These are phyloP conservation scores for Athene cunicularia DNA, from an alignment of 2,113 vertebrate genomes.

Conservation along the genomic window DNA sequence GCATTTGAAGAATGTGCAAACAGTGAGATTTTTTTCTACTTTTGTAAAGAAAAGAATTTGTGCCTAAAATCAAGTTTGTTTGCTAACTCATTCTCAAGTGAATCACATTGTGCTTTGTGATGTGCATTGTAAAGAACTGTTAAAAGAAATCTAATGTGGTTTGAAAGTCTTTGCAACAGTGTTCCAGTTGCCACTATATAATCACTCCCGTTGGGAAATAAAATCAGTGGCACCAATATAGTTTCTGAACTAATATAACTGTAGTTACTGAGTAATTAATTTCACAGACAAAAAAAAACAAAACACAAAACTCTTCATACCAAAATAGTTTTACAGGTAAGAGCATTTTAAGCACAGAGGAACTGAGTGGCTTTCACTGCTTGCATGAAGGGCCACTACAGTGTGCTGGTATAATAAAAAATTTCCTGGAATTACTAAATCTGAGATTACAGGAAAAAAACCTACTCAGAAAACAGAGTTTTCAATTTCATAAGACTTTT, in stretches of 20 bases:
- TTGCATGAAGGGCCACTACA: neutral
- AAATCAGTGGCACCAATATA: neutral
- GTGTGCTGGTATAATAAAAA: neutral
- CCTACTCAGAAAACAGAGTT: neutral
- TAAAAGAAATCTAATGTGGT: neutral
- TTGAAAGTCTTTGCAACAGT: neutral
- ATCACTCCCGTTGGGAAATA: neutral
- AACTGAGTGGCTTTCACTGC: neutral
- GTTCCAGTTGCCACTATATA: neutral
- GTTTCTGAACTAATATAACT: neutral
- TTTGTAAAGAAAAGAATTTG: neutral
- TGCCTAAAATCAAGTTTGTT: neutral
- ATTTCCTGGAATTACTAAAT: neutral
- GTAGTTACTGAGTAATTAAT: neutral
- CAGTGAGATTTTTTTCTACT: accelerated
- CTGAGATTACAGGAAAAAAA: neutral
- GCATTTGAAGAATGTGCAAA: neutral
- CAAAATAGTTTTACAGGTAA: neutral
- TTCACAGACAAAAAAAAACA: neutral
- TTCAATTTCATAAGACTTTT: neutral
- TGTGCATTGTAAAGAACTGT: accelerated
- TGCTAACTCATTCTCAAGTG: neutral
- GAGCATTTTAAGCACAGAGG: neutral
- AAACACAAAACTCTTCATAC: neutral
- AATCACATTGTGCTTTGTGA: neutral